Evolutionary conservation across 1,140 invertebrate species (phyloP), one percentile per base, ranked within the genome.

Genomic region (Brachionus asplanchnoidis): DNA sequence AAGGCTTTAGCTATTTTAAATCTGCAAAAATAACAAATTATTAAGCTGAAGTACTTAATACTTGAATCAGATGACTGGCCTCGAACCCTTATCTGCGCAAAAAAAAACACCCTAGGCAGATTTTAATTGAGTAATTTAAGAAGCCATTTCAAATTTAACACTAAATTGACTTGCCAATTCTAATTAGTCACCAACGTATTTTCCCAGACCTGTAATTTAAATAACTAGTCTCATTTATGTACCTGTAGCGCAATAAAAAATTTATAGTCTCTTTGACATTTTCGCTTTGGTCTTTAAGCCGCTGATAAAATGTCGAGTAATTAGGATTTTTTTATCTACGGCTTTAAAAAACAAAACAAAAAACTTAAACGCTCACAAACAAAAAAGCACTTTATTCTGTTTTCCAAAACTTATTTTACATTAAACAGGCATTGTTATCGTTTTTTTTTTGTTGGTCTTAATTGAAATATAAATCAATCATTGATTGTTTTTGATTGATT

Each of bases 1-100:
- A 77, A 77, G 42, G 42, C 12, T n/a, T 77, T 36, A 23, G 23
- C 46, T 50, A 20, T 46, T 77, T 50, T 50, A 77, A 77, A 77
- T 77, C 73, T 77, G 44, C 50, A 77, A 77, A 50, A 77, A 77
- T 77, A 77, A 77, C 73, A 77, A 77, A 42, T 42, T 40, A 73
- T 68, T 68, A 68, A 68, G 32, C 32, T 68, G 66, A 14, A 32
- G 26, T 68, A 68, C 26, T 68, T 68, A 68, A 68, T 73, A 42
- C 68, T 73, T 73, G 68, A 42, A 7, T 73, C 17, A 40, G 17
- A 42, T 73, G 32, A 60, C 53, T 60, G 53, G 53, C 66, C 66
- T 68, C 36, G 40, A 73, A 73, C 17, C 68, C 68, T 73, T 73
- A 73, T 73, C 68, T 73, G 6, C n/a, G 17, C 32, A 42, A 40